Conservation (phyloP, 2,888 invertebrate species). For the Acanthoscelides obtectus region DNA sequence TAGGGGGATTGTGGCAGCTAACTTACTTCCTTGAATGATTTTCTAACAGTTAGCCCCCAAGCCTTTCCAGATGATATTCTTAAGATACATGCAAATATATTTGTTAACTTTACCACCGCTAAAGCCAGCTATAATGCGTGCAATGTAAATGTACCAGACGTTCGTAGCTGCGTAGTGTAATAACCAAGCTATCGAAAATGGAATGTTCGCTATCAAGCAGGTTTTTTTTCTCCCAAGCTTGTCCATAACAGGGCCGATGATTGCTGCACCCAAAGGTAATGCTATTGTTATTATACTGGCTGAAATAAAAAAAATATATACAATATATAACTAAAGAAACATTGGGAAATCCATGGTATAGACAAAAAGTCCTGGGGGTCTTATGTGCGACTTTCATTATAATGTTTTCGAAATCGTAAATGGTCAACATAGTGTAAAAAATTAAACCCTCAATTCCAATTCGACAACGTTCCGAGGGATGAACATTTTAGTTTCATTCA, state of each 20-base stretch:
- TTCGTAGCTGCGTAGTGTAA: constrained; percentile 46
- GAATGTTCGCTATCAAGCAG: constrained; percentile 47
- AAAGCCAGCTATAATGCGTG: constrained; percentile 52
- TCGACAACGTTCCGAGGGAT: too few relatives aligned
- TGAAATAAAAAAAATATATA: constrained; percentile 31
- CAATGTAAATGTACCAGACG: constrained; percentile 48
- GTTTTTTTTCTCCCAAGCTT: constrained; percentile 51
- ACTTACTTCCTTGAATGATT: too few relatives aligned
- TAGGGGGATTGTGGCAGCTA: too few relatives aligned
- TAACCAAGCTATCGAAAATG: constrained; percentile 50
- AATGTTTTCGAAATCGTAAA: too few relatives aligned
- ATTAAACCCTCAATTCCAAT: too few relatives aligned
- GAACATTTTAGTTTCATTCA: too few relatives aligned
- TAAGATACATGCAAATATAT: not conserved
- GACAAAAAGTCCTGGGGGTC: too few relatives aligned
- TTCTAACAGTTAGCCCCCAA: too few relatives aligned
- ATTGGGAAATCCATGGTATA: too few relatives aligned
- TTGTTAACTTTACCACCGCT: constrained; percentile 43
- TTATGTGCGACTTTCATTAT: too few relatives aligned
- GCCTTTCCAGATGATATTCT: too few relatives aligned
- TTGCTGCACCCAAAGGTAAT: constrained; percentile 51
- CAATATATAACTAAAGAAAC: not conserved
- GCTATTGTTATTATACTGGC: constrained; percentile 55
- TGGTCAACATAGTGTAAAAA: too few relatives aligned
- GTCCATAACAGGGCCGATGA: constrained; percentile 55